These are phyloP conservation scores for Calephelis nemesis DNA, from an alignment of 1,140 invertebrate species.

Conservation along the genomic window DNA sequence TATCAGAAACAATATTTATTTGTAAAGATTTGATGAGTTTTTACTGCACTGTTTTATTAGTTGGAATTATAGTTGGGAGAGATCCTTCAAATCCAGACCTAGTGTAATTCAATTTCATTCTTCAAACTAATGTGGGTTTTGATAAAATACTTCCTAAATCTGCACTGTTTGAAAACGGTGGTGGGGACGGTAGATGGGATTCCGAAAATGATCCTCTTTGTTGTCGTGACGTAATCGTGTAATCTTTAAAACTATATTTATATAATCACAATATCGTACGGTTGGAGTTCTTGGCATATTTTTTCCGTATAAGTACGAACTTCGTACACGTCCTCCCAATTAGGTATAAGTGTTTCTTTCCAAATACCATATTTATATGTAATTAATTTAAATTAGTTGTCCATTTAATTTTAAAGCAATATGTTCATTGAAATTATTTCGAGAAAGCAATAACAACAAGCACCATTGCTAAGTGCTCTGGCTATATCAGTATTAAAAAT, in stretches of 20 bases:
- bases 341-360: constrained; percentile 62
- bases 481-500: constrained; percentile 57
- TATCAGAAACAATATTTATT: too few relatives aligned
- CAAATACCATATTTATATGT: constrained; percentile 44
- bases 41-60: too few relatives aligned
- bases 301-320: constrained; percentile 36
- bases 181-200: not conserved
- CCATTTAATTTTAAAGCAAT: constrained; percentile 60
- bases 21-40: too few relatives aligned
- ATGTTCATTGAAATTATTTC: constrained; percentile 42
- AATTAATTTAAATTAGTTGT: constrained; percentile 56
- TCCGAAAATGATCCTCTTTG: constrained; percentile 23
- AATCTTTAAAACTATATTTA: constrained; percentile 49
- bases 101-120: too few relatives aligned
- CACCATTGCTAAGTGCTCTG: constrained; percentile 38
- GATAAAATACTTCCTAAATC: too few relatives aligned
- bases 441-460: constrained; percentile 52
- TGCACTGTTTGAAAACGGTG: too few relatives aligned
- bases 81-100: too few relatives aligned
- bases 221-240: constrained; percentile 62
- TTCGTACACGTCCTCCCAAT: constrained; percentile 32
- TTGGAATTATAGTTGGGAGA: too few relatives aligned
- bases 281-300: constrained; percentile 29
- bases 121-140: too few relatives aligned
- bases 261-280: constrained; percentile 37